Base-by-base conservation (phyloP, 2,797 vertebrate species). In the Anabas testudineus region DNA sequence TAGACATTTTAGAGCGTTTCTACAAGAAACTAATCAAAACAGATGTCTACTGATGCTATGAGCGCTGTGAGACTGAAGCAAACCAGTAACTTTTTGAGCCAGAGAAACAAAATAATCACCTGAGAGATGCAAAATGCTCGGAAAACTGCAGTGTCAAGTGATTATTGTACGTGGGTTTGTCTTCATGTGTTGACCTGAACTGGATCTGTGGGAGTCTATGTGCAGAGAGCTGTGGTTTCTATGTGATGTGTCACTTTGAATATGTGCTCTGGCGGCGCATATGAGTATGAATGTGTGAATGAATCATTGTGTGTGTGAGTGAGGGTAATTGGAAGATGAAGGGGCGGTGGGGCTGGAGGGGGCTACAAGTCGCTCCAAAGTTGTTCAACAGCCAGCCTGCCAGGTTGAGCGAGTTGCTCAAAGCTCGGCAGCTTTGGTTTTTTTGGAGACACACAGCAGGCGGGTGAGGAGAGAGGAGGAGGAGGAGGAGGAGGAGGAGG, bases 181-280 rank as follows among this genome's bases (percentile, higher is more conserved):
- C 3, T 59, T 52, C 41, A 36, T 45, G 72, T 75, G 78, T 43
- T 19, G 48, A 37, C 57, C 52, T 49, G 70, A 67, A 56, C 57
- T 10, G 67, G 55, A 78, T 74, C 75, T 85, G 86, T 86, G 84
- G 69, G 86, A 83, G 87, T 79, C 70, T 67, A 39, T 83, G 76
- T 76, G 71, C 55, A 36, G 63, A 80, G 80, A 82, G 78, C 68
- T 74, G 52, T 61, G 62, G 53, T 66, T 87, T 82, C 73, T 85
- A 51, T 80, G 81, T 69, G 83, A 83, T 59, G 79, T 88, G 87
- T 90, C 88, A 86, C 84, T 88, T 82, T 91, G 90, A 85, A 92
- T 92, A 88, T 88, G 80, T 65, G 74, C 80, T 87, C 74, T 70
- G 79, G 47, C n/a, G 60, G 71, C 83, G 77, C 80, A 76, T 81